Conservation (phyloP, 2,113 vertebrate species). For the Coracopsis vasa region DNA sequence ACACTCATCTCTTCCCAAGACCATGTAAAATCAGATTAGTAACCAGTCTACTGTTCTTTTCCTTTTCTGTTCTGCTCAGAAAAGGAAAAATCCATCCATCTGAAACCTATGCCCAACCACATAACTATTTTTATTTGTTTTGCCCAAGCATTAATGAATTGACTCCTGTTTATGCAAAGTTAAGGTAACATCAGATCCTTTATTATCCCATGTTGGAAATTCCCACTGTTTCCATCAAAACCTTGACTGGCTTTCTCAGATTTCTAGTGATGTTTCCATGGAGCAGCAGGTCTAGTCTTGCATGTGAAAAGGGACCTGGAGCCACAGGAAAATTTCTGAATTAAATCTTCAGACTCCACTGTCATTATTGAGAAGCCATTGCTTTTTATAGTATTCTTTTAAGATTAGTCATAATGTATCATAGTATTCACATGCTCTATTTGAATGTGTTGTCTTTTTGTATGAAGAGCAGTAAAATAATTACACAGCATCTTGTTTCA, state of each 20-base stretch:
- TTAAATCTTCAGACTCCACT: background rate
- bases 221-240: background rate
- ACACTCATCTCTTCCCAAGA: background rate
- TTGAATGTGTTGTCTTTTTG: background rate
- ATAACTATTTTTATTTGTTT: background rate
- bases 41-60: background rate
- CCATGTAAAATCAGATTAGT: background rate
- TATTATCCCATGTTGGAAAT: background rate
- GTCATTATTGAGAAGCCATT: background rate
- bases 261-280: background rate
- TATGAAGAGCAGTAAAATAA: background rate
- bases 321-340: background rate
- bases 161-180: background rate
- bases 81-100: background rate
- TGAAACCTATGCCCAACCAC: background rate
- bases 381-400: conserved; percentile 1
- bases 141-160: background rate
- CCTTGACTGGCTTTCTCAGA: background rate
- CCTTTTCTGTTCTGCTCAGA: background rate
- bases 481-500: background rate
- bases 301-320: background rate
- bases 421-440: background rate
- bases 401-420: background rate
- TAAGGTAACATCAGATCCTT: background rate
- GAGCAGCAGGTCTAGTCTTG: background rate